phyloP scores from a whole-genome alignment of 2,113 vertebrate species.

The Oxyura jamaicensis region DNA sequence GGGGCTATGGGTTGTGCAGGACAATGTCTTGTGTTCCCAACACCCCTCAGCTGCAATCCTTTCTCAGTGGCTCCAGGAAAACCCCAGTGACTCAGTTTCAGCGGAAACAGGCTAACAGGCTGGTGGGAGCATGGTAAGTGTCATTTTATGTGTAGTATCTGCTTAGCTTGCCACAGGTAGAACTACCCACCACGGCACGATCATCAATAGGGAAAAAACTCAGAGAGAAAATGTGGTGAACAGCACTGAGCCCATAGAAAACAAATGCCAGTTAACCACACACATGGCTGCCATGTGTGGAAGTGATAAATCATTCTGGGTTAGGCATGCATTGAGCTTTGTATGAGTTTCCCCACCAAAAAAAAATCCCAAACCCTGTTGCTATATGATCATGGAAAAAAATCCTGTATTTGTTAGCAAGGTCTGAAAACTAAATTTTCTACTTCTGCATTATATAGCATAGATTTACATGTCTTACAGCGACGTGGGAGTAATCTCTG shows the following conservation, averaged over 20 bases:
- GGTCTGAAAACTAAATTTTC: neutral
- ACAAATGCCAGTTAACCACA: neutral
- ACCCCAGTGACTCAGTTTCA: slow-evolving; percentile 12
- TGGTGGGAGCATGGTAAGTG: neutral
- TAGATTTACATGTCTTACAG: neutral
- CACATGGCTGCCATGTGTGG: fast-evolving
- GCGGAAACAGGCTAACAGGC: neutral
- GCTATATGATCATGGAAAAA: neutral
- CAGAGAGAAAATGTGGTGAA: neutral
- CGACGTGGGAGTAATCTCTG: neutral
- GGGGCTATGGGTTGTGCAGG: neutral
- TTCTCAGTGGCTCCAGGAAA: neutral
- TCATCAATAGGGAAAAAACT: neutral
- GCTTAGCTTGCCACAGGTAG: neutral
- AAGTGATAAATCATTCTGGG: neutral
- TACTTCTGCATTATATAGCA: neutral
- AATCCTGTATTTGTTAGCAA: neutral
- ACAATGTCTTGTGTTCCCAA: neutral
- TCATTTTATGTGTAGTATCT: neutral
- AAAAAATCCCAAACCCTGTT: neutral
- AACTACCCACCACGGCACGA: neutral
- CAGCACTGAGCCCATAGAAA: neutral
- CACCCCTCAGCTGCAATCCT: neutral
- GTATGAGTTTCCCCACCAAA: fast-evolving
- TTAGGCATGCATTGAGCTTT: neutral